A percentile compares a stretch with the other conserved stretches of the same genome.
These are phyloP conservation scores for Coelinius sp. DNA, from an alignment of 2,888 invertebrate species.

Conservation along the genomic window DNA sequence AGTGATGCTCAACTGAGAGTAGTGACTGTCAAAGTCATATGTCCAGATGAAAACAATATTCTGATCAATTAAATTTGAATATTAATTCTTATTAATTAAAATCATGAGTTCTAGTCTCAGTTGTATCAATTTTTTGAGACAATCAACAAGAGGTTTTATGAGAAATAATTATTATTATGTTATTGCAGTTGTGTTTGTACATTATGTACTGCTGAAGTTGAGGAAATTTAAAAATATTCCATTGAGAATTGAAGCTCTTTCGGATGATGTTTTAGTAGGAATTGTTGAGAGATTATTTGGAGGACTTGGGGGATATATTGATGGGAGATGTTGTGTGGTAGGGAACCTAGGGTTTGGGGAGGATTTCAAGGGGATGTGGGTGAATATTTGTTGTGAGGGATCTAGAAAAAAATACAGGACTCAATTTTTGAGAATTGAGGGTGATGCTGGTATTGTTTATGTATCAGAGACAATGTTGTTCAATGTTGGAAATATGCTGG, in stretches of 20 bases:
- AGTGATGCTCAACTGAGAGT: conserved; percentile 12
- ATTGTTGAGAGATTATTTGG: conserved; percentile 43
- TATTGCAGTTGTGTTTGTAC: conserved; percentile 52
- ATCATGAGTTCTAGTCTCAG: conserved; percentile 4
- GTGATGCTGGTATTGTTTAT: conserved; percentile 49
- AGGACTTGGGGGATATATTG: conserved; percentile 47
- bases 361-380: no score
- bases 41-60: background rate
- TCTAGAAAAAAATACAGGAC: conserved; percentile 60
- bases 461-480: conserved; percentile 58
- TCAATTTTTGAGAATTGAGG: conserved; percentile 47
- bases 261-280: conserved; percentile 48
- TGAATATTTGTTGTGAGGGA: conserved; percentile 54
- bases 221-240: conserved; percentile 46
- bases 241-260: conserved; percentile 47
- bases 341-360: conserved; percentile 43
- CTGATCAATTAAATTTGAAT: background rate
- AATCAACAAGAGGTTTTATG: conserved; percentile 44
- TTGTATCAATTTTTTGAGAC: conserved; percentile 31
- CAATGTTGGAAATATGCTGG: conserved; percentile 56
- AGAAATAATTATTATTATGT: conserved; percentile 52
- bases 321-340: conserved; percentile 55
- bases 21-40: conserved; percentile 9
- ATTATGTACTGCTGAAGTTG: conserved; percentile 51
- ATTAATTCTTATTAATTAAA: background rate